phyloP scores from a whole-genome alignment of 2,113 vertebrate species.

The Noctilio leporinus region DNA sequence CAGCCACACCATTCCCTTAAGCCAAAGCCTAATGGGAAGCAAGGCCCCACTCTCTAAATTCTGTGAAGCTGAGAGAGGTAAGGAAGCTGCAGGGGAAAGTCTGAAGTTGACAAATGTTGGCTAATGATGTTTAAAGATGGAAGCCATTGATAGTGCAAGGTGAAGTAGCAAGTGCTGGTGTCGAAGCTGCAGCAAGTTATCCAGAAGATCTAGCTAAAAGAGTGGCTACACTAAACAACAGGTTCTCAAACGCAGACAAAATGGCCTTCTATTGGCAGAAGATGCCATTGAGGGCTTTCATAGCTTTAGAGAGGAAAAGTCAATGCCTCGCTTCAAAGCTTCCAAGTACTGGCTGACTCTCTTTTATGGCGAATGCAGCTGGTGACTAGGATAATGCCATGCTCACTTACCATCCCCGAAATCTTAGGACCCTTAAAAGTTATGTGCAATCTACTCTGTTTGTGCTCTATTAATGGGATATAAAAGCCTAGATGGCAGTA shows the following conservation, averaged over 20 bases:
- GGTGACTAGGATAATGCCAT: not conserved
- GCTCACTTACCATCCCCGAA: not conserved
- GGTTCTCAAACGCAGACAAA: not conserved
- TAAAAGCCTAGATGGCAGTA: not conserved
- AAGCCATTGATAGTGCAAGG: not conserved
- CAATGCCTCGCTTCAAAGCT: not conserved
- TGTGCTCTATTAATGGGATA: not conserved
- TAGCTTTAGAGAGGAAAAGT: not conserved
- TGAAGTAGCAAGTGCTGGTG: not conserved
- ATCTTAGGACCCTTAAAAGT: not conserved
- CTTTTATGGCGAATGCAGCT: not conserved
- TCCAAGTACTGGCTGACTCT: not conserved
- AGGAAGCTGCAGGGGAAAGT: not conserved
- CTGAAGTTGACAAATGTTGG: not conserved
- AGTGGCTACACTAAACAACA: too few species aligned
- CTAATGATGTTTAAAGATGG: not conserved
- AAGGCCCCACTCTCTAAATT: not conserved
- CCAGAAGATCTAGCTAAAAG: not conserved
- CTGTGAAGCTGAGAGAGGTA: not conserved
- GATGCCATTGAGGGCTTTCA: too few species aligned
- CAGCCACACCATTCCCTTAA: not conserved
- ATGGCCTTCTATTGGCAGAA: not conserved
- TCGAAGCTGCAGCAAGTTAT: not conserved
- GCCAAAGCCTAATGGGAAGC: too few species aligned
- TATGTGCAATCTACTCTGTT: not conserved